Evolutionary conservation across 2,888 invertebrate genomes (phyloP), one percentile per base, ranked within the genome.

Genomic region (Hirtodrosophila alboralis): DNA sequence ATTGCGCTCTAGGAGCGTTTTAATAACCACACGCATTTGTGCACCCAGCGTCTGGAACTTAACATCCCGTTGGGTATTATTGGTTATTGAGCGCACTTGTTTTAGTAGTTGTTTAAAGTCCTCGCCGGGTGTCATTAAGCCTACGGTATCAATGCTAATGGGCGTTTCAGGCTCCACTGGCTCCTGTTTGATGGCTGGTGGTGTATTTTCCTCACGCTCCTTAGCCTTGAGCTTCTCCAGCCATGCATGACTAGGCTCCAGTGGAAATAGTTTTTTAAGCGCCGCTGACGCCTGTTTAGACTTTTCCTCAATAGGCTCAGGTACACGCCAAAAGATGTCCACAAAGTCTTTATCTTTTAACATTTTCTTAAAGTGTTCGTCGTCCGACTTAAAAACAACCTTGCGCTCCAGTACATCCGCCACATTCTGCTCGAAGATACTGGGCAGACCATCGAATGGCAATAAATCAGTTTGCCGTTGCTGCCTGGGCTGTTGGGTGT

Each of bases 61-160:
- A 2, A 73, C 71, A 53, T 88, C 83, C 5, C 81, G 78, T 31
- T 80, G 66, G 0, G 89, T 81, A 10, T 75, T 80, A 41, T 84
- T 76, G 3, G 63, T 14, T 4, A 87, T 60, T 4, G 66, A 56
- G 1, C 78, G 75, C 9, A 89, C 72, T 8, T 91, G 92, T 9
- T 85, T 83, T 41, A 90, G 87, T 49, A 94, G 90, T 13, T 84
- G 77, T 62, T 88, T 88, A 72, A 93, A 95, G 85, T 95, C 94
- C 48, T 91, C 91, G 3, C 92, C 91, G 0, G 95, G 95, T 23
- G 92, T 92, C 1, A 92, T 86, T 5, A 93, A 92, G 0, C 94
- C 93, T 47, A 95, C 92, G 87, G 90, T 78, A 7, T 84, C 75
- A 13, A 80, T 59, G 3, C 10, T 13, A 2, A 66, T 12, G 4